Conservation (phyloP, 1,140 invertebrate species). For the Hesperophylax magnus region DNA sequence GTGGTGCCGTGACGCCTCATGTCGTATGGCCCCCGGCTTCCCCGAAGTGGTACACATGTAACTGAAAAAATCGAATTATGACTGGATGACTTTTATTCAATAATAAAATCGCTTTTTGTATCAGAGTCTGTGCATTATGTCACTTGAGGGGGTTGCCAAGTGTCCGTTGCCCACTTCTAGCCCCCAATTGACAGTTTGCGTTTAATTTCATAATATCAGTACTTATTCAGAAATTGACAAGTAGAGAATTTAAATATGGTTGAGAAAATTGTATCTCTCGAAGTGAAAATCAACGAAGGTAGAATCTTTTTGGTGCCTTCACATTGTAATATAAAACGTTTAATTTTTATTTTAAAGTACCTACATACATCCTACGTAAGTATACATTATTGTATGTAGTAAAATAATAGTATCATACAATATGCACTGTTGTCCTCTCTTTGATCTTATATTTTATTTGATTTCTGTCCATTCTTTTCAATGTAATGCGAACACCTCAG, state of each 20-base stretch:
- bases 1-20: background rate
- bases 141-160: slow-evolving; percentile 23
- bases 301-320: too few species aligned
- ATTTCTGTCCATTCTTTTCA: too few species aligned
- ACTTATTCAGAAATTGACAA: background rate
- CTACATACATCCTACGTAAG: too few species aligned
- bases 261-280: too few species aligned
- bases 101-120: slow-evolving; percentile 43
- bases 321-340: too few species aligned
- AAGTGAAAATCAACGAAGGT: too few species aligned
- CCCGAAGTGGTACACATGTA: slow-evolving; percentile 45
- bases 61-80: slow-evolving; percentile 56
- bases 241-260: background rate
- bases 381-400: too few species aligned
- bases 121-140: background rate
- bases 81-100: slow-evolving; percentile 52
- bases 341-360: too few species aligned
- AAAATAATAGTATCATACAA: too few species aligned
- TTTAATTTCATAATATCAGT: background rate
- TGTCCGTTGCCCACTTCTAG: background rate
- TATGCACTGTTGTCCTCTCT: too few species aligned
- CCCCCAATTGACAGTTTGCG: slow-evolving; percentile 3
- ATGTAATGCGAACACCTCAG: too few species aligned
- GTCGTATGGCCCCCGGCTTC: background rate
- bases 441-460: too few species aligned